Base-by-base conservation (phyloP, 2,797 vertebrate species). In the Gadopsis marmoratus region DNA sequence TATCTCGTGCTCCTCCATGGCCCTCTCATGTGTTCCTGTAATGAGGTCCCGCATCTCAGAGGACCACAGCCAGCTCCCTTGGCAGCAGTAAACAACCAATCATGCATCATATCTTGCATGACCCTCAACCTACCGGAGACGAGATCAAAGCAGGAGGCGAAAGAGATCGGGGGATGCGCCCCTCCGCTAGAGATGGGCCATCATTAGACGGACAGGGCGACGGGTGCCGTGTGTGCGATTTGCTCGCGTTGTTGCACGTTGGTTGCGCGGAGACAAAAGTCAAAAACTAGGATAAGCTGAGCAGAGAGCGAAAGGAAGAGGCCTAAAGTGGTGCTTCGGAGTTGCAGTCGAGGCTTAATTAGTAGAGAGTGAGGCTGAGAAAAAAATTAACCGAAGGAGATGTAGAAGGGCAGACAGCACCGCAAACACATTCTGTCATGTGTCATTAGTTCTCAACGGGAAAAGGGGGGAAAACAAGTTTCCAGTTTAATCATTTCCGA, bases 81-180 rank as follows among this genome's bases (percentile, higher is more conserved):
- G 33, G 83, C 69, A 55, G 82, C 58, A 79, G 75, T 87, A 88
- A 88, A 87, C 88, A 91, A 82, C 86, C 83, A 91, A 85, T 89
- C 90, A 86, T 66, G 53, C 70, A 50, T 83, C 86, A 72, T 81
- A 78, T 76, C 73, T 84, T 66, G 66, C 67, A 29, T 83, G 86
- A 84, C 85, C 85, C 79, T 66, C 51, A 81, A 87, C 86, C 87
- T 88, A 78, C 87, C 82, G 61, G 74, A 78, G 53, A 74, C 72
- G 68, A 82, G 76, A 91, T 92, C 83, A 93, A 92, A 93, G 89
- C 62, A 72, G 59, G 76, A 78, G 74, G 71, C 6, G 10, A 66
- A 71, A 48, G 19, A 71, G 66, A 81, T 39, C 1, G 26, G 26
- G 59, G 65, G 41, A 62, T 3, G 3, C 69, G 67, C 41, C 65